A percentile compares a stretch with the other conserved stretches of the same genome.
These are phyloP conservation scores for Cinclus cinclus DNA, from an alignment of 2,113 vertebrate genomes.

Conservation along the genomic window DNA sequence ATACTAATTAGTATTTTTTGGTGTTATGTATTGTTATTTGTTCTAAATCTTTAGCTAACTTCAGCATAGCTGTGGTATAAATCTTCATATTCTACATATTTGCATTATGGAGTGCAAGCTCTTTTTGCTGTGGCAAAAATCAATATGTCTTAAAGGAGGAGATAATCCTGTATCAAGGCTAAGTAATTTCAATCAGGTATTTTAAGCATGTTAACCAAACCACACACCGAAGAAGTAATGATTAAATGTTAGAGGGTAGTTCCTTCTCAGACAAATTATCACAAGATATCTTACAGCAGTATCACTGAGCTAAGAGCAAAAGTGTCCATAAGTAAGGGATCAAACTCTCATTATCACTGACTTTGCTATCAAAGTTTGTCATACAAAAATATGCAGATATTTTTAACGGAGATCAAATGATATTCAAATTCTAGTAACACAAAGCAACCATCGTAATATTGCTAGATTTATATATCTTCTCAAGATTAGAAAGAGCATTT, in stretches of 20 bases:
- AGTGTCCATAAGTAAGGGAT: conserved; percentile 12
- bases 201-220: conserved; percentile 39
- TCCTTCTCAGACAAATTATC: conserved; percentile 57
- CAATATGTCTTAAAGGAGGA: neutral
- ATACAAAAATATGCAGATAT: conserved; percentile 26
- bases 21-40: neutral
- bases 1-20: neutral
- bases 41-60: neutral
- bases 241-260: conserved; percentile 40
- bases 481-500: conserved; percentile 4
- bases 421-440: conserved; percentile 29
- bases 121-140: neutral
- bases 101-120: neutral
- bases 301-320: conserved; percentile 39
- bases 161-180: neutral
- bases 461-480: neutral
- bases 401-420: conserved; percentile 25
- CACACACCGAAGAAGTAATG: conserved; percentile 69
- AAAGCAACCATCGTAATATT: conserved; percentile 29
- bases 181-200: conserved; percentile 52
- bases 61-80: neutral
- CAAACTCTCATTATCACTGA: conserved; percentile 19
- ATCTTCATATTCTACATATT: neutral
- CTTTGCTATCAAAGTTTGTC: conserved; percentile 10
- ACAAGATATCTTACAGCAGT: neutral